A percentile compares a stretch with the other conserved stretches of the same genome.
These are phyloP conservation scores for Rynchops niger DNA, from an alignment of 2,113 vertebrate species.

Conservation along the genomic window DNA sequence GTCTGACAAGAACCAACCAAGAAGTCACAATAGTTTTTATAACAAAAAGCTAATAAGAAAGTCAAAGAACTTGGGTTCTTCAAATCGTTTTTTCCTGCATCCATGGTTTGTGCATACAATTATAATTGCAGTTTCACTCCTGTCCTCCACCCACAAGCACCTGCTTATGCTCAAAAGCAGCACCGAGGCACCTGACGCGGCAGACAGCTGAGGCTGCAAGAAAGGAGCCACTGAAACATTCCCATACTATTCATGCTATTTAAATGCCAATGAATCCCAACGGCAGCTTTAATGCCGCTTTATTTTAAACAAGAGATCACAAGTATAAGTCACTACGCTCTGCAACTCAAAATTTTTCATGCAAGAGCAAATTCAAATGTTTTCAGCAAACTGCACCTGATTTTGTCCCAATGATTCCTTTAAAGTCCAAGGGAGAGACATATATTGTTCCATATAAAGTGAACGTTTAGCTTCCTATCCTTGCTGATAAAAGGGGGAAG, in stretches of 20 bases:
- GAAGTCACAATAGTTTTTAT: neutral
- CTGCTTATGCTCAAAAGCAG: neutral
- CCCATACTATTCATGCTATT: neutral
- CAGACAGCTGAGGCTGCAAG: neutral
- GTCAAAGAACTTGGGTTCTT: neutral
- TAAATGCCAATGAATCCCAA: neutral
- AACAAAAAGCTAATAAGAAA: neutral
- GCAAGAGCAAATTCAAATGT: neutral
- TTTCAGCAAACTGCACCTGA: neutral
- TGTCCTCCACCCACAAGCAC: neutral
- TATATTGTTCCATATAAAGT: neutral
- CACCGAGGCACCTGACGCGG: accelerated
- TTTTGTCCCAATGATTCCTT: neutral
- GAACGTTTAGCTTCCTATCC: neutral
- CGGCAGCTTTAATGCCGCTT: neutral
- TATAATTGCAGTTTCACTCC: neutral
- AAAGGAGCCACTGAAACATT: neutral
- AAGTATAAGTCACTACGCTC: neutral
- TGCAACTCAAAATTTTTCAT: neutral
- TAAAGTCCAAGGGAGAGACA: neutral
- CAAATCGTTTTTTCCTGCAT: neutral
- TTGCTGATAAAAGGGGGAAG: neutral
- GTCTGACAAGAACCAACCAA: neutral
- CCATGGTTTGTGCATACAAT: neutral
- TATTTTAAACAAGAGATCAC: neutral